Base-by-base conservation (phyloP, 2,888 invertebrate genomes). In the Argyresthia albistria region DNA sequence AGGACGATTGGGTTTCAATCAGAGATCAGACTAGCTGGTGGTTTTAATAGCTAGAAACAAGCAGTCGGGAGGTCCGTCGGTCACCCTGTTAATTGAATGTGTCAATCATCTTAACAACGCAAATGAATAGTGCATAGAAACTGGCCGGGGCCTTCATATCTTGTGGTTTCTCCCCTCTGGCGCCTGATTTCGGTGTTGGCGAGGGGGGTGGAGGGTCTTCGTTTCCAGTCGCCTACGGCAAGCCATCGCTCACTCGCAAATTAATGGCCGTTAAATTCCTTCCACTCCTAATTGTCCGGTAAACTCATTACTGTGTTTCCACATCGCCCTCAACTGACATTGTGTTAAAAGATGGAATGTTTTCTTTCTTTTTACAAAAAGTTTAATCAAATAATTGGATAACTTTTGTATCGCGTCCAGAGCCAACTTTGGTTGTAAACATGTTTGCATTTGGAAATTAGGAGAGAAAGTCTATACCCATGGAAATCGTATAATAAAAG, bases 21-120 rank as follows among this genome's bases (percentile, higher is more conserved):
- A 55, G 47, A 58, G 77, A 35, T 67, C 82, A 64, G 54, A 46
- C 51, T 58, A 58, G 62, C 51, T 71, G 76, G 80, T 57, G 55
- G 50, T 25, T 60, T 70, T 72, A 74, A 74, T 75, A 69, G 73
- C 72, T 73, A 71, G 72, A 76, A 75, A 74, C 76, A 43, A 43
- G 76, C 63, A 74, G 82, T 73, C 87, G 88, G 88, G 88, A 88
- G 88, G 87, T 89, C 86, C 79, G 76, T 72, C 88, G 88, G 89
- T 89, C 89, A 89, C 88, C 86, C 83, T 76, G 80, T 91, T 92
- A 92, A 92, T 92, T 92, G 92, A 92, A 92, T 89, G 89, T 92
- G 92, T 91, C 92, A 92, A 92, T 92, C 92, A 92, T 89, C 88
- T 90, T 92, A 92, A 92, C 91, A 91, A 91, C 89, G 87, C 84